Evolutionary conservation across 2,888 invertebrate genomes (phyloP).

Genomic region (Podabrus alpinus): DNA sequence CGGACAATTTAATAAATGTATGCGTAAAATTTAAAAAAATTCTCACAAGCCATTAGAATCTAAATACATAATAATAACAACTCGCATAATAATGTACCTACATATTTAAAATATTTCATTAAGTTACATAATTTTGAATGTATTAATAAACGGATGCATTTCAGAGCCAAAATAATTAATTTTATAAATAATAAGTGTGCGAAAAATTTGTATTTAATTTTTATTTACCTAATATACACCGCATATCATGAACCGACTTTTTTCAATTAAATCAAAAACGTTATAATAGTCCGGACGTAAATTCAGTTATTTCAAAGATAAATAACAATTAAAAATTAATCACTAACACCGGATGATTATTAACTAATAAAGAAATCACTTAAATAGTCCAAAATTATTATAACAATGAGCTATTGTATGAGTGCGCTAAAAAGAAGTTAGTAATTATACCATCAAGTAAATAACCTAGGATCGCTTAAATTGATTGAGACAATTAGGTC

Average conservation of each 20-base stretch:
- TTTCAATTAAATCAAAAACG: neutral
- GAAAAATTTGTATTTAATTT: neutral
- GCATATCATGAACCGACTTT: neutral
- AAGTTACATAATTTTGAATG: neutral
- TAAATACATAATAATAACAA: neutral
- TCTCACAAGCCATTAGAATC: neutral
- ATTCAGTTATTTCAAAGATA: too few relatives aligned
- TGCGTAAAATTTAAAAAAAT: neutral
- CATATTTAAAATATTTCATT: neutral
- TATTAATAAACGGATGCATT: neutral
- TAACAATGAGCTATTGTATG: neutral
- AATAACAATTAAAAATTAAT: neutral
- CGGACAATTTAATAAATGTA: neutral
- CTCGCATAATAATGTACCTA: too few relatives aligned
- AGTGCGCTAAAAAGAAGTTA: constrained; percentile 1
- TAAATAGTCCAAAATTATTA: neutral
- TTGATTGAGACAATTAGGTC: constrained; percentile 20
- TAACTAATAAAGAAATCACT: neutral
- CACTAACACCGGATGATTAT: neutral
- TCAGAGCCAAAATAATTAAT: too few relatives aligned
- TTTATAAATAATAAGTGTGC: neutral
- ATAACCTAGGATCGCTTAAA: neutral
- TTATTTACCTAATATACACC: neutral
- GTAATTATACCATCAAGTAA: constrained; percentile 6
- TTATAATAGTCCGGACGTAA: neutral